Conservation (phyloP, 2,113 vertebrate genomes). For the Ictalurus punctatus region DNA sequence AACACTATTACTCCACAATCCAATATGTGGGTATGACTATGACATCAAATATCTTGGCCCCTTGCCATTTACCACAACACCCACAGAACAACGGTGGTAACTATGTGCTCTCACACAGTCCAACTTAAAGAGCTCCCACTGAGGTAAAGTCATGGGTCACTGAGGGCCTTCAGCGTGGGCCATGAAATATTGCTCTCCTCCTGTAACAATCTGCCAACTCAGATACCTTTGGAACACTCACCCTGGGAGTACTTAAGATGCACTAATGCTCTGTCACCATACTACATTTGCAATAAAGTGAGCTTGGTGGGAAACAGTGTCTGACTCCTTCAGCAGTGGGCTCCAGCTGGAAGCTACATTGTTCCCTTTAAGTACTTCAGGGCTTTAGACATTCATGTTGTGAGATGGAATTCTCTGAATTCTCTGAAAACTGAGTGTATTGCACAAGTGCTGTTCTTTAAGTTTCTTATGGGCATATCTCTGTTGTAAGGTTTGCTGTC, state of each 20-base stretch:
- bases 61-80: slow-evolving; percentile 59
- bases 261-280: slow-evolving; percentile 16
- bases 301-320: slow-evolving; percentile 49
- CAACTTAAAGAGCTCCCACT: slow-evolving; percentile 58
- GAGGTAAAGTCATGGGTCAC: slow-evolving; percentile 49
- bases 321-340: slow-evolving; percentile 56
- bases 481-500: slow-evolving; percentile 48
- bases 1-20: slow-evolving; percentile 71
- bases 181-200: slow-evolving; percentile 57
- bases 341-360: slow-evolving; percentile 61
- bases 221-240: slow-evolving; percentile 35
- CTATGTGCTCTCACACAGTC: slow-evolving; percentile 55
- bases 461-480: slow-evolving; percentile 44
- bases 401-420: slow-evolving; percentile 58
- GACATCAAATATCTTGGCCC: slow-evolving; percentile 67
- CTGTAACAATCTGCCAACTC: slow-evolving; percentile 22
- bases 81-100: slow-evolving; percentile 56
- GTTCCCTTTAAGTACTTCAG: slow-evolving; percentile 65
- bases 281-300: slow-evolving; percentile 37
- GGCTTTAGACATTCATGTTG: slow-evolving; percentile 49
- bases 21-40: slow-evolving; percentile 66
- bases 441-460: slow-evolving; percentile 54
- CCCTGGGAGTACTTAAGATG: slow-evolving; percentile 21
- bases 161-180: slow-evolving; percentile 48
- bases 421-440: neutral